Evolutionary conservation across 2,113 vertebrate genomes (phyloP).

Genomic region (Cervus canadensis): DNA sequence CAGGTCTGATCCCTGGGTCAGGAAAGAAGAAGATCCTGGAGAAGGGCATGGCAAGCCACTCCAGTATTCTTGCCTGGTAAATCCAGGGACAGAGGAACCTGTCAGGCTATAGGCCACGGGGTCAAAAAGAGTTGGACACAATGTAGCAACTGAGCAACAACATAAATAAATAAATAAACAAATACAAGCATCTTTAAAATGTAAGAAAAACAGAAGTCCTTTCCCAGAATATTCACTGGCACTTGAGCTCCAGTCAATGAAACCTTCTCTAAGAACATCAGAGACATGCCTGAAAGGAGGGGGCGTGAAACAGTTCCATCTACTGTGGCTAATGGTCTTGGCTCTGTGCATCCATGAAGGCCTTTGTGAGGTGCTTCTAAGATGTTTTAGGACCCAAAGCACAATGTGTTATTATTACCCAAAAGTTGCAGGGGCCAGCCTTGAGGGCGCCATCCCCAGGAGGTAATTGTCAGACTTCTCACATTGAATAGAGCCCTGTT

Average conservation of each 20-base stretch:
- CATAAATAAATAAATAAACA: neutral
- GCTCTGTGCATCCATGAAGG: neutral
- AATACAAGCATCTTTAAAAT: neutral
- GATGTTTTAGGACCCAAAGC: neutral
- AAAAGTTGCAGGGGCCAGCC: neutral
- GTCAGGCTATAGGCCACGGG: neutral
- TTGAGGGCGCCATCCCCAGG: neutral
- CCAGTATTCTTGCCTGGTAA: neutral
- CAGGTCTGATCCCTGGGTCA: neutral
- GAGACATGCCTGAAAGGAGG: neutral
- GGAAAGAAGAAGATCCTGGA: neutral
- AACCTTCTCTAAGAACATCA: neutral
- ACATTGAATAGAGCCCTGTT: neutral
- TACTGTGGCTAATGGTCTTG: neutral
- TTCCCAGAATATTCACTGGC: neutral
- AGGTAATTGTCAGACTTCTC: neutral
- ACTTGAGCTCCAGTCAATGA: neutral
- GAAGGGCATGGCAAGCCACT: neutral
- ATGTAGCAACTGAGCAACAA: neutral
- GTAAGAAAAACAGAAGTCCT: neutral
- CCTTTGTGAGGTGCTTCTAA: neutral
- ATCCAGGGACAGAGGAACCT: neutral
- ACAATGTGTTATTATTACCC: neutral
- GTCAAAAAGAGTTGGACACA: neutral
- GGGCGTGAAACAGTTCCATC: neutral